A percentile compares a stretch with the other conserved stretches of the same genome.
Conservation (phyloP, 2,113 vertebrate species). For the Pelusios castaneus region DNA sequence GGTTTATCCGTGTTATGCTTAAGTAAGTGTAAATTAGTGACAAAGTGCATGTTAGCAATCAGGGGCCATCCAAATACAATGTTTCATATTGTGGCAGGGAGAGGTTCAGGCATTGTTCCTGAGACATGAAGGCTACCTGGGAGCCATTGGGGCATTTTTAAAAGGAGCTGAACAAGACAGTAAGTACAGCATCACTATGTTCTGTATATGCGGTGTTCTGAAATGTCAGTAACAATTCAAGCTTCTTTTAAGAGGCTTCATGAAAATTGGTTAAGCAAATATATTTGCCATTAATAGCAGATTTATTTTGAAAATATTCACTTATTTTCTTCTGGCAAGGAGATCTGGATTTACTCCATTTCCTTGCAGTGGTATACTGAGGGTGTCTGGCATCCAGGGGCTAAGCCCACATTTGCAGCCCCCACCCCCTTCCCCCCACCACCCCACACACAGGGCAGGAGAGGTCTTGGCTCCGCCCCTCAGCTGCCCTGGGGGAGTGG, state of each 20-base stretch:
- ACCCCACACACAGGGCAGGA: too few relatives aligned
- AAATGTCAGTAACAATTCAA: conserved; percentile 63
- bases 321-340: conserved; percentile 21
- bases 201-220: conserved; percentile 63
- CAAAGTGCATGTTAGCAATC: conserved; percentile 51
- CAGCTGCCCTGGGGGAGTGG: too few relatives aligned
- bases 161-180: conserved; percentile 99
- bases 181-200: conserved; percentile 79
- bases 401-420: too few relatives aligned
- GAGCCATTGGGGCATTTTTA: conserved; percentile 96
- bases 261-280: conserved; percentile 45
- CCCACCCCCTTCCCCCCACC: too few relatives aligned
- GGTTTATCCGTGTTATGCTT: conserved; percentile 30
- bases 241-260: conserved; percentile 62
- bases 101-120: conserved; percentile 98
- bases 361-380: neutral
- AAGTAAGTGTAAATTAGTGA: conserved; percentile 66
- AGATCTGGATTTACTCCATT: neutral
- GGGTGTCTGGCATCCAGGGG: too few relatives aligned
- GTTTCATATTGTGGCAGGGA: conserved; percentile 83
- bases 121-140: conserved; percentile 97
- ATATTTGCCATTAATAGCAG: conserved; percentile 32
- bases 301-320: conserved; percentile 8
- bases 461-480: too few relatives aligned
- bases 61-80: conserved; percentile 65